phyloP scores from a whole-genome alignment of 2,888 invertebrate species.

The Mythimna lalbum region DNA sequence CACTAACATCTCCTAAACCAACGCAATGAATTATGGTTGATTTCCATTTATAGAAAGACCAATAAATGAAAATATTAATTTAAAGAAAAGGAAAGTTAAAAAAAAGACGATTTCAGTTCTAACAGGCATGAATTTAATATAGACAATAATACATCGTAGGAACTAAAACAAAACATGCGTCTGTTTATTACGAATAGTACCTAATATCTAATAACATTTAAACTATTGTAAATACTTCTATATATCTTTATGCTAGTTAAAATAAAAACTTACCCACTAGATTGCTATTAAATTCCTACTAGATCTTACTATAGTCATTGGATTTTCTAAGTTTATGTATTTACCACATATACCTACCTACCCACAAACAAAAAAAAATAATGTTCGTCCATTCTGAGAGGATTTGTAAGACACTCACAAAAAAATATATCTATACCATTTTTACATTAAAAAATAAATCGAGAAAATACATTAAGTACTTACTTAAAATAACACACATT shows the following conservation, averaged over 20 bases:
- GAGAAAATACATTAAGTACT: too few species aligned
- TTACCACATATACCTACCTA: too few species aligned
- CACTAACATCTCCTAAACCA: too few species aligned
- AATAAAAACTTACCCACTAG: background rate
- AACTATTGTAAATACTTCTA: conserved; percentile 1
- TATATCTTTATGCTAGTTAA: background rate
- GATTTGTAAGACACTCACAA: too few species aligned
- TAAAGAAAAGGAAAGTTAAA: background rate
- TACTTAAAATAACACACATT: too few species aligned
- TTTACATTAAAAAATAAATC: too few species aligned
- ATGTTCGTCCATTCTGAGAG: too few species aligned
- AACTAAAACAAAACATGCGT: background rate
- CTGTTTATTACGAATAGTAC: background rate
- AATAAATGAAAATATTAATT: background rate
- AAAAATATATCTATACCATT: too few species aligned
- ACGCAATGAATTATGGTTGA: too few species aligned
- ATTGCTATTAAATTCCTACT: background rate
- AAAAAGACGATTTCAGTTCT: background rate
- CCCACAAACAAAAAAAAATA: too few species aligned
- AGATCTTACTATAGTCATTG: background rate
- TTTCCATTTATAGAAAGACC: too few species aligned
- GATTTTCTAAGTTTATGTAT: background rate
- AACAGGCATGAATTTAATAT: background rate
- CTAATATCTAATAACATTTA: background rate
- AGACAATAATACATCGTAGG: background rate